Evolutionary conservation across 2,113 vertebrate genomes (phyloP).

Genomic region (Tragelaphus scriptus): DNA sequence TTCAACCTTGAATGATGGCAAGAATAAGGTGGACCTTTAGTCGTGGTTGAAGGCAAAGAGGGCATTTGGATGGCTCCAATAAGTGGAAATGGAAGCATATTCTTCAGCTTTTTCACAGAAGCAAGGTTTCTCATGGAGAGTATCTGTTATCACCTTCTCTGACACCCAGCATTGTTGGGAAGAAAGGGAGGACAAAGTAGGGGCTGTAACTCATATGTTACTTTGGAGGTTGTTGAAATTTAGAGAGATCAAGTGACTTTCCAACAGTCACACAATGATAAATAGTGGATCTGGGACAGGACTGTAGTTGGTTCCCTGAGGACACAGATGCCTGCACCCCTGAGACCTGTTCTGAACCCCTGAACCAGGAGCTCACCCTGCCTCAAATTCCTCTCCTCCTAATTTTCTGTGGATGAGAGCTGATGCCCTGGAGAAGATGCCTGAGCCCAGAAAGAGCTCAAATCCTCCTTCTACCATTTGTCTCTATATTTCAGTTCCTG

Average conservation of each 20-base stretch:
- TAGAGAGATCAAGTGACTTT: background rate
- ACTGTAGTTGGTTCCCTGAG: too few species aligned
- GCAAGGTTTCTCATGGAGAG: background rate
- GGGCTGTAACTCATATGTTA: background rate
- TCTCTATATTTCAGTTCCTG: background rate
- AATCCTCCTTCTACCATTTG: background rate
- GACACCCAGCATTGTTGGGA: background rate
- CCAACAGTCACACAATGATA: background rate
- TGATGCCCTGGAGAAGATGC: background rate
- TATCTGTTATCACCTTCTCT: background rate
- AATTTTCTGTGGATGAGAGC: background rate
- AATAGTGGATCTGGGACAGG: too few species aligned
- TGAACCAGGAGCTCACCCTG: too few species aligned
- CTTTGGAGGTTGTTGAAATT: background rate
- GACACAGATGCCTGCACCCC: too few species aligned
- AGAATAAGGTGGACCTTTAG: too few species aligned
- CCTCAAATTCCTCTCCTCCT: background rate
- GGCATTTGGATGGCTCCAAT: too few species aligned
- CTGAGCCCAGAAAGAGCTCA: background rate
- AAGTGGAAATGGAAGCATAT: background rate
- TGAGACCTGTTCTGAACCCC: too few species aligned
- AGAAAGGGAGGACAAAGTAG: background rate
- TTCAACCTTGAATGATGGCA: too few species aligned
- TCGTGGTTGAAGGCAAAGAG: too few species aligned
- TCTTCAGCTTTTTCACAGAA: background rate